A percentile compares a stretch with the other conserved stretches of the same genome.
Evolutionary conservation across 2,888 invertebrate species (phyloP).

Genomic region (Stegophylla sp.): DNA sequence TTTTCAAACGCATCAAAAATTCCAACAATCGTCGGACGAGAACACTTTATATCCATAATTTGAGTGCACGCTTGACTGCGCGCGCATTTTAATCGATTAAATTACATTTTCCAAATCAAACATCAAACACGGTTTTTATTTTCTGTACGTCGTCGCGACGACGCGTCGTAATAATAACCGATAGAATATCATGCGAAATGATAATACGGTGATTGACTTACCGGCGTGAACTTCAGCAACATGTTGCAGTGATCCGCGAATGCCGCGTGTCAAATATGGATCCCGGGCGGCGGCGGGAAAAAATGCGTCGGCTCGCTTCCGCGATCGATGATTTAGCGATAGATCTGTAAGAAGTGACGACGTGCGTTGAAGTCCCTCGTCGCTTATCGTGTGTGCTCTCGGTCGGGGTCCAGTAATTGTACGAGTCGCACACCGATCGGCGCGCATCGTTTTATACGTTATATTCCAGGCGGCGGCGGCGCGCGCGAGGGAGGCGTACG

Average conservation of each 20-base stretch:
- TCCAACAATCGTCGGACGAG: neutral
- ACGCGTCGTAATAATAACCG: neutral
- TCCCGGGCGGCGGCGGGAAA: neutral
- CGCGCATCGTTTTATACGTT: slow-evolving; percentile 24
- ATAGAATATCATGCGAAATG: neutral
- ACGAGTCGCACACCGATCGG: slow-evolving; percentile 29
- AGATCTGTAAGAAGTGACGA: no score
- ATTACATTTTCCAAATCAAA: no score
- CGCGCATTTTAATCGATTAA: neutral
- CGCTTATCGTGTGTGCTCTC: neutral
- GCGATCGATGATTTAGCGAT: no score
- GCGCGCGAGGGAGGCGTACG: neutral
- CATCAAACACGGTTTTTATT: neutral
- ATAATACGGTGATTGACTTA: slow-evolving; percentile 37
- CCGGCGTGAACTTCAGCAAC: slow-evolving; percentile 38
- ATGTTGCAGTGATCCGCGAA: neutral
- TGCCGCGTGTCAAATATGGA: no score
- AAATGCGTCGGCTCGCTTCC: neutral
- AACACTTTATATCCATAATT: no score
- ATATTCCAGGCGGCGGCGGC: no score
- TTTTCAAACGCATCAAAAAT: neutral
- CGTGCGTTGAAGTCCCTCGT: neutral
- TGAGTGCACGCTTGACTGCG: neutral
- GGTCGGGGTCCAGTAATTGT: slow-evolving; percentile 5
- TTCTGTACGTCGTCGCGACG: neutral